Evolutionary conservation across 2,113 vertebrate species (phyloP).

Genomic region (Dicerorhinus sumatrensis): DNA sequence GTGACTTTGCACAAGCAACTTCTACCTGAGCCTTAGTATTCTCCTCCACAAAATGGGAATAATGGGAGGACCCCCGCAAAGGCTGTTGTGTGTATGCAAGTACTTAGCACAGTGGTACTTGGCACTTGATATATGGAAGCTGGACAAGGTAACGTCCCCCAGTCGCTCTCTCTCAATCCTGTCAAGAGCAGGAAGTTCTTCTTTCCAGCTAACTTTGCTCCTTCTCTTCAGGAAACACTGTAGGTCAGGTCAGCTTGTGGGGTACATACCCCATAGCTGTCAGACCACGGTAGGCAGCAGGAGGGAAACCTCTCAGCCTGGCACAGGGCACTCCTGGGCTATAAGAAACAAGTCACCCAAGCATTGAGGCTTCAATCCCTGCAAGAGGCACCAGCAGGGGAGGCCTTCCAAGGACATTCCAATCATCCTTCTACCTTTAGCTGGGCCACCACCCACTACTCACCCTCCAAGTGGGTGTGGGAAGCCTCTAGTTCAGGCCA

Average conservation of each 20-base stretch:
- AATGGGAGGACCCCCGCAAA: background rate
- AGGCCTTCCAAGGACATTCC: background rate
- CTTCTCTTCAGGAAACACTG: background rate
- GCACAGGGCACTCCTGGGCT: background rate
- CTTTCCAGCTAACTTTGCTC: background rate
- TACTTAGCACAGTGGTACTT: background rate
- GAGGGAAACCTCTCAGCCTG: background rate
- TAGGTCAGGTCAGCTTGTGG: background rate
- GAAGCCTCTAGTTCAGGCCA: background rate
- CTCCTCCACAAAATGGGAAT: background rate
- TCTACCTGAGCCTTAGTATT: background rate
- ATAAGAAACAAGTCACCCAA: background rate
- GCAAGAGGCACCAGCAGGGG: background rate
- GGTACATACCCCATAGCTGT: background rate
- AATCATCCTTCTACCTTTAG: background rate
- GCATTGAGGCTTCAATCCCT: background rate
- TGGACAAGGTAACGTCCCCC: accelerated
- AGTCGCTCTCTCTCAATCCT: background rate
- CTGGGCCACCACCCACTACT: background rate
- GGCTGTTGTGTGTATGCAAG: background rate
- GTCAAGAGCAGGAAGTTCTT: background rate
- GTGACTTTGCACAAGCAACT: background rate
- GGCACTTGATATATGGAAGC: background rate
- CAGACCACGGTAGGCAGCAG: background rate
- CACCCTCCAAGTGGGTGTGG: background rate